Percentiles rank a stretch among this genome's conserved stretches.
Conservation (phyloP, 2,113 vertebrate species). For the Callionymus lyra region DNA sequence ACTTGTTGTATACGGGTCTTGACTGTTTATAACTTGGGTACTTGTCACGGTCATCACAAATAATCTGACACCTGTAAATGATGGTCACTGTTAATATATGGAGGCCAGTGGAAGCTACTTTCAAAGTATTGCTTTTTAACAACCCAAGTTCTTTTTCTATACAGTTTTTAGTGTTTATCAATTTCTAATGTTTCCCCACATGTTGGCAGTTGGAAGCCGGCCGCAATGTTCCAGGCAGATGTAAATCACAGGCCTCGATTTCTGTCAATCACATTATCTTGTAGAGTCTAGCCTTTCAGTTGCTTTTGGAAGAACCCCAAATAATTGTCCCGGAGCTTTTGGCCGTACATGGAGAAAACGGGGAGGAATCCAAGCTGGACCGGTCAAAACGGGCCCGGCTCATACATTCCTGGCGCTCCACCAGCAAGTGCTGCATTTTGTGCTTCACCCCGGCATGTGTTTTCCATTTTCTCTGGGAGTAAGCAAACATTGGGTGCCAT, state of each 20-base stretch:
- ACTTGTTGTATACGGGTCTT: too few relatives aligned
- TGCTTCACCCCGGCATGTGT: slow-evolving; percentile 43
- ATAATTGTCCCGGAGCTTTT: slow-evolving; percentile 40
- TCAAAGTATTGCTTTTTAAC: too few relatives aligned
- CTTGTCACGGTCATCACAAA: too few relatives aligned
- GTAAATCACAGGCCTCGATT: slow-evolving; percentile 20
- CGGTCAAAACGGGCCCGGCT: slow-evolving; percentile 39
- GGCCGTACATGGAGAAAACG: slow-evolving; percentile 49
- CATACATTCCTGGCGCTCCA: slow-evolving; percentile 51
- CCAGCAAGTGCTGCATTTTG: slow-evolving; percentile 39
- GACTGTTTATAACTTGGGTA: too few relatives aligned
- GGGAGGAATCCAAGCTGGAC: slow-evolving; percentile 44
- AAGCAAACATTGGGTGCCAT: slow-evolving; percentile 45
- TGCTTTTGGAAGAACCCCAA: slow-evolving; percentile 29
- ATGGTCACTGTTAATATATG: too few relatives aligned
- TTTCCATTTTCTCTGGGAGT: slow-evolving; percentile 52
- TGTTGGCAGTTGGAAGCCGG: too few relatives aligned
- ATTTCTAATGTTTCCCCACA: too few relatives aligned
- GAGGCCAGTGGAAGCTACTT: too few relatives aligned
- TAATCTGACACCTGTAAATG: too few relatives aligned
- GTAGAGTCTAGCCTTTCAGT: slow-evolving; percentile 24
- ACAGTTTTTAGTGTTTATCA: too few relatives aligned
- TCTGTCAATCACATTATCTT: slow-evolving; percentile 25
- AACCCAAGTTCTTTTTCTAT: too few relatives aligned
- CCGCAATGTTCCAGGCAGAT: too few relatives aligned